Evolutionary conservation across 2,888 invertebrate genomes (phyloP).

Genomic region (Mimumesa dahlbomi): DNA sequence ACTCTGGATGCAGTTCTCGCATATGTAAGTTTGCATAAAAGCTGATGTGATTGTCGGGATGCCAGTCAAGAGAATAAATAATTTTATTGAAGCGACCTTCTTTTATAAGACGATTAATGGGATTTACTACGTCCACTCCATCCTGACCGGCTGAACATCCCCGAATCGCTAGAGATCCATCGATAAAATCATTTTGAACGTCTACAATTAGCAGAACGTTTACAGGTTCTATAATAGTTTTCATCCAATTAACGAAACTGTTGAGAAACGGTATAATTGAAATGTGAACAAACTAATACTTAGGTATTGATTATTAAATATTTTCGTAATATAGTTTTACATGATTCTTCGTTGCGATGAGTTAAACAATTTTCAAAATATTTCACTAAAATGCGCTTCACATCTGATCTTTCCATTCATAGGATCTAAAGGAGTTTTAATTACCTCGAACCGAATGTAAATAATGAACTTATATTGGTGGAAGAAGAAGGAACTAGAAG

Average conservation of each 20-base stretch:
- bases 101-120: slow-evolving; percentile 91
- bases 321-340: no score
- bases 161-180: slow-evolving; percentile 94
- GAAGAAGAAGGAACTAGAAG: no score
- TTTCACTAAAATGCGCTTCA: no score
- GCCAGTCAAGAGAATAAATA: slow-evolving; percentile 97
- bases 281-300: not conserved
- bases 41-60: slow-evolving; percentile 96
- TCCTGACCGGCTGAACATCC: slow-evolving; percentile 93
- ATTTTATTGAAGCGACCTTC: slow-evolving; percentile 90
- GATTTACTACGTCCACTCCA: slow-evolving; percentile 92
- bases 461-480: no score
- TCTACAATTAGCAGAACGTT: slow-evolving; percentile 95
- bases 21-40: slow-evolving; percentile 94
- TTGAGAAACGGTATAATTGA: not conserved
- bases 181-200: slow-evolving; percentile 99
- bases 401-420: no score
- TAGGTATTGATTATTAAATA: no score
- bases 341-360: no score
- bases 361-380: no score
- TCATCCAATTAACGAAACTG: slow-evolving; percentile 93
- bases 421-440: no score
- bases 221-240: slow-evolving; percentile 86
- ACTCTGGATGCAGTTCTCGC: slow-evolving; percentile 86
- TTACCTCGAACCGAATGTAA: no score